Conservation (phyloP, 2,797 vertebrate genomes). For the Enteromius anoplus region DNA sequence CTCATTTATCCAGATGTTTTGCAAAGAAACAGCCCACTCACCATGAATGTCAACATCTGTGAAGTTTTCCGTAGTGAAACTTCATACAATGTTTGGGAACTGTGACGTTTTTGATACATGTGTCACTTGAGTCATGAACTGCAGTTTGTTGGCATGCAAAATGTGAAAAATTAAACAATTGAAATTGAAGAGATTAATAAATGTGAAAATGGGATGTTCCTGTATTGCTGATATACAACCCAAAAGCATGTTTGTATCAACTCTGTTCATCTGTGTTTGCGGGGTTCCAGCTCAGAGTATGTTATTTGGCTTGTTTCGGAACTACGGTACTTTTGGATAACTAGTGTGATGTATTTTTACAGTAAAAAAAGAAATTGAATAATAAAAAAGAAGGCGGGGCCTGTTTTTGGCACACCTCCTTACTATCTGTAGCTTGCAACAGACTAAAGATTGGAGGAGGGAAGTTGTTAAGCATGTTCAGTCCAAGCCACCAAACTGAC, state of each 20-base stretch:
- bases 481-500: background rate
- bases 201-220: background rate
- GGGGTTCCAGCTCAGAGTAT: no score
- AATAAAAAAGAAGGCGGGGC: background rate
- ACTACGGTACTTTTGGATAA: background rate
- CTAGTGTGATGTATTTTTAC: background rate
- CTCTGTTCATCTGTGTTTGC: background rate
- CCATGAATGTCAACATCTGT: constrained; percentile 46
- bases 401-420: background rate
- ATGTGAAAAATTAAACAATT: background rate
- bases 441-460: background rate
- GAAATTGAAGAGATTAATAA: background rate
- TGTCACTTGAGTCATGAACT: background rate
- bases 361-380: background rate
- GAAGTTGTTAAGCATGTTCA: background rate
- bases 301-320: background rate
- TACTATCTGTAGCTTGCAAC: background rate
- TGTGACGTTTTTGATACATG: constrained; percentile 17
- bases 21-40: constrained; percentile 39
- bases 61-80: constrained; percentile 32
- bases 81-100: constrained; percentile 31
- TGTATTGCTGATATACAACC: background rate
- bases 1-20: constrained; percentile 60
- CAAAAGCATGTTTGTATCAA: background rate
- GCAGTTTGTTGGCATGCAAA: background rate